These are phyloP conservation scores for Drosophila kohkoa DNA, from an alignment of 1,140 invertebrate species.

Conservation along the genomic window DNA sequence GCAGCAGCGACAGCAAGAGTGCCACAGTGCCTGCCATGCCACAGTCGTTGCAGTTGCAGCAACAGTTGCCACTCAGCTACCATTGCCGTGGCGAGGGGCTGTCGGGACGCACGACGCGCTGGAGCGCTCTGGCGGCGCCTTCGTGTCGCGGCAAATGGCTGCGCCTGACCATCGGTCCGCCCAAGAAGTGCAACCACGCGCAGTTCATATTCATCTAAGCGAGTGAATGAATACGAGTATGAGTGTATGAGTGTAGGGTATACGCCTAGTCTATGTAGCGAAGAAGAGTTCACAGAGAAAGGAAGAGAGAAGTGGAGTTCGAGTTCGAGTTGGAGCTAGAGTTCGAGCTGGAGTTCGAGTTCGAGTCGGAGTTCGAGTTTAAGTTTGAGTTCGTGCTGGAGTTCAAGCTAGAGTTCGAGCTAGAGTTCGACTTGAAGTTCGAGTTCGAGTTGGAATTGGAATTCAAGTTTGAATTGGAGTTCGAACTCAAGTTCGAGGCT, in stretches of 20 bases:
- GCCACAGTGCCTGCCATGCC: constrained; percentile 18
- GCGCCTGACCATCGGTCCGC: constrained; percentile 87
- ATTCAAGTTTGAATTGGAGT: too few species aligned
- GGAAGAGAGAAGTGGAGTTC: too few species aligned
- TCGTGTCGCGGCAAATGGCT: constrained; percentile 94
- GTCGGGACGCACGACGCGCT: constrained; percentile 89
- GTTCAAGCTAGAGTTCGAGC: too few species aligned
- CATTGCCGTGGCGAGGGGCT: constrained; percentile 92
- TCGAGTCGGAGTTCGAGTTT: too few species aligned
- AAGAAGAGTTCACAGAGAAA: constrained; percentile 6
- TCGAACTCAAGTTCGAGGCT: too few species aligned
- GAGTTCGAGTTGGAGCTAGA: too few species aligned
- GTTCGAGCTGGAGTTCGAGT: too few species aligned
- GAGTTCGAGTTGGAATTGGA: too few species aligned
- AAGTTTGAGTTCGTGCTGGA: too few species aligned
- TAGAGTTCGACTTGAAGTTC: too few species aligned
- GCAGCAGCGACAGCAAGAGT: constrained; percentile 22
- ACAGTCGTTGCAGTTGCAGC: constrained; percentile 52
- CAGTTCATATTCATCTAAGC: constrained; percentile 89
- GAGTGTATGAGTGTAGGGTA: constrained; percentile 12
- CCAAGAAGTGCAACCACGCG: constrained; percentile 87
- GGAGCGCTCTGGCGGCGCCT: constrained; percentile 90
- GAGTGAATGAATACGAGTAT: not conserved
- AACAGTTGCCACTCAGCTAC: constrained; percentile 86
- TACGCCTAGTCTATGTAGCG: constrained; percentile 16